Evolutionary conservation across 2,113 vertebrate genomes (phyloP).

Genomic region (Eurypyga helias): DNA sequence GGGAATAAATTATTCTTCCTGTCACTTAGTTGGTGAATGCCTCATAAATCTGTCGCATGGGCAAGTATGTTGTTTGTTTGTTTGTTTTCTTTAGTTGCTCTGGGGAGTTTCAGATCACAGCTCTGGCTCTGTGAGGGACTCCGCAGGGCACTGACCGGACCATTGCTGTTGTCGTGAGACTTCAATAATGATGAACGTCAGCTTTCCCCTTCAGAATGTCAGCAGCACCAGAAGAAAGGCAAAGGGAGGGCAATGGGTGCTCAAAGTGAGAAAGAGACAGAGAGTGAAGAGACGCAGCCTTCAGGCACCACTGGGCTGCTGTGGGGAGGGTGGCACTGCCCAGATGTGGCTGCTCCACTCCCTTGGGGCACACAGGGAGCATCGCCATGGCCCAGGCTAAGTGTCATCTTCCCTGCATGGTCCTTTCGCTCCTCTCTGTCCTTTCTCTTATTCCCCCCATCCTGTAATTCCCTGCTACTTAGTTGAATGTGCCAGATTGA

Average conservation of each 20-base stretch:
- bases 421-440: background rate
- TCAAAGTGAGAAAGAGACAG: background rate
- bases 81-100: background rate
- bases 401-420: background rate
- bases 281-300: background rate
- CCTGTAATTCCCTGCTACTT: background rate
- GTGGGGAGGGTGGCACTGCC: background rate
- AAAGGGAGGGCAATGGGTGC: accelerated
- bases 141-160: background rate
- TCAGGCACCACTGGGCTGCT: background rate
- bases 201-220: background rate
- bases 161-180: background rate
- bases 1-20: background rate
- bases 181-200: background rate
- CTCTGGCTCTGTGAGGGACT: background rate
- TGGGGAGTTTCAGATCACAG: background rate
- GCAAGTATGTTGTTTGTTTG: background rate
- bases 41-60: background rate
- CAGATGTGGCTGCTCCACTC: background rate
- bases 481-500: background rate
- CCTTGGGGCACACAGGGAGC: accelerated
- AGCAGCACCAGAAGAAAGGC: background rate
- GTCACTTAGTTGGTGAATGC: background rate
- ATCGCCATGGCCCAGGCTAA: background rate
- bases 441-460: background rate